Evolutionary conservation across 2,888 invertebrate species (phyloP).

Genomic region (Xestoiulus laeticollis): DNA sequence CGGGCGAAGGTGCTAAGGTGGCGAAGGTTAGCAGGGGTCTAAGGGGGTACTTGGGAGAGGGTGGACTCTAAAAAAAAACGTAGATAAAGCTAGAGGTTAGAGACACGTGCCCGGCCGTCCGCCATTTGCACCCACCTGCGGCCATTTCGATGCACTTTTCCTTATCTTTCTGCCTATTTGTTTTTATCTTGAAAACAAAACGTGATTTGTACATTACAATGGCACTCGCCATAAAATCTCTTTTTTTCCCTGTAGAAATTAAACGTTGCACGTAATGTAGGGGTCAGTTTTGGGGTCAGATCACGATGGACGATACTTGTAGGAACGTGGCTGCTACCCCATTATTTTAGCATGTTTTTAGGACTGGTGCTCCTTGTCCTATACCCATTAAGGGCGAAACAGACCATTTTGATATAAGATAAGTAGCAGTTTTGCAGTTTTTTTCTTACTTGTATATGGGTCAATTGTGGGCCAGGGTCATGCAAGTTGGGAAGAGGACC

Average conservation of each 20-base stretch:
- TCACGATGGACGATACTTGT: not conserved
- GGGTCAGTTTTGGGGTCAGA: not conserved
- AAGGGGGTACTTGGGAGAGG: slow-evolving; percentile 45
- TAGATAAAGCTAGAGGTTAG: slow-evolving; percentile 44
- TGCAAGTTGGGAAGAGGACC: not conserved
- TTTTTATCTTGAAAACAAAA: slow-evolving; percentile 38
- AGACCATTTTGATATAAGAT: not conserved
- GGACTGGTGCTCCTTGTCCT: not conserved
- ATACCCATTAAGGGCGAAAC: not conserved
- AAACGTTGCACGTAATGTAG: slow-evolving; percentile 6
- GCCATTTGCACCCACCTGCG: slow-evolving; percentile 43
- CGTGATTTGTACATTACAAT: slow-evolving; percentile 48
- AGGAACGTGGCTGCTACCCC: slow-evolving; percentile 34
- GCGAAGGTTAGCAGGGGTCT: slow-evolving; percentile 37
- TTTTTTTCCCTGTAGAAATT: not conserved
- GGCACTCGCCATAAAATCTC: slow-evolving; percentile 33
- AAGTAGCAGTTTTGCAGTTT: not conserved
- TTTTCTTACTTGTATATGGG: not conserved
- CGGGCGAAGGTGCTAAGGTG: slow-evolving; percentile 44
- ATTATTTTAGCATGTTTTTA: not conserved
- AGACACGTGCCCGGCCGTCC: slow-evolving; percentile 32
- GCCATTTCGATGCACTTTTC: slow-evolving; percentile 48
- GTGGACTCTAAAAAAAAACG: slow-evolving; percentile 9
- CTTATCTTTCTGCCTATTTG: slow-evolving; percentile 38
- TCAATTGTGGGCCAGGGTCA: not conserved